Base-by-base conservation (phyloP, 2,113 vertebrate genomes). In the Tinamus guttatus region DNA sequence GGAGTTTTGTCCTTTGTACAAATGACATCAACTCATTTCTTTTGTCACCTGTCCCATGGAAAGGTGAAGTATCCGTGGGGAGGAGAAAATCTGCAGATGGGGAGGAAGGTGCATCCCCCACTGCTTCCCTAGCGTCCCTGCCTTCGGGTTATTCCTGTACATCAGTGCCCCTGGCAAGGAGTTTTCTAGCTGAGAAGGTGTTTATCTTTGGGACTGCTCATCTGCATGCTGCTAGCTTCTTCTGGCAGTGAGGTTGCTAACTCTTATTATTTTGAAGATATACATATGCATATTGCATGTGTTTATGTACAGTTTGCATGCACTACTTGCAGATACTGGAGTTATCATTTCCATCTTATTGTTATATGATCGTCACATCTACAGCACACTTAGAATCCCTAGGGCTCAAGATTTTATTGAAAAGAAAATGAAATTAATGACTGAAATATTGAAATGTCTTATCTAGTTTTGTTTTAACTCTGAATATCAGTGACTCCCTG, bases 1-100 rank as follows among this genome's bases (percentile, higher is more conserved):
- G 65, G 59, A 45, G 21, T 11, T 25, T 34, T 27, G 21, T n/a
- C 36, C 24, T 54, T 65, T 68, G 25, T 11, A 67, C 9, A 22
- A 67, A 32, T 1, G 19, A 81, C 12, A 0, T 0, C 1, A 0
- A 30, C 25, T 52, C 54, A n/a, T 38, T 32, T 30, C 47, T 52
- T 38, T n/a, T 28, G 25, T 12, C 2, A 1, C 52, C 7, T 27
- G 21, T 47, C 41, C 25, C 15, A 7, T 11, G 34, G 49, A 32
- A 30, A 85, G 34, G 25, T 20, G 41, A 71, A 59, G 74, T 52
- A 40, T 27, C n/a, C 19, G 19, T n/a, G 47, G 12, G 34, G 34
- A 21, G 34, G 13, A 28, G 49, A 49, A 13, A 28, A 28, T 36
- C 28, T 38, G 34, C 56, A 80, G 51, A 9, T 27, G 25, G 34